These are phyloP conservation scores for Nyctibius grandis DNA, from an alignment of 2,797 vertebrate species.

Conservation along the genomic window DNA sequence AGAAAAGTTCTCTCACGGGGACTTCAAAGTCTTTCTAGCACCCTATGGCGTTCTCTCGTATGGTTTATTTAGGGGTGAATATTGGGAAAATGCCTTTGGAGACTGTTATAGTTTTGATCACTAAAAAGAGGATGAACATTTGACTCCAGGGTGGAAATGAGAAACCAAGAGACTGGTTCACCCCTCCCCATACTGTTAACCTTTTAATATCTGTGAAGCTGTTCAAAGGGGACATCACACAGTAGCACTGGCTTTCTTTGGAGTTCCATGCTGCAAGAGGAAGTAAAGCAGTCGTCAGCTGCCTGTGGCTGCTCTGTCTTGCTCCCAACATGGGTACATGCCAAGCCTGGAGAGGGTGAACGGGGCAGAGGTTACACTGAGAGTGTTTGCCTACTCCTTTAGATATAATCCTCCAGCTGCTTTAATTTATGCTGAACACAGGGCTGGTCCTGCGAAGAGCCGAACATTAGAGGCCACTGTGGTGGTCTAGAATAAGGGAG, in stretches of 20 bases:
- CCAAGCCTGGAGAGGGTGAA: background rate
- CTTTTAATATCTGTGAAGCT: background rate
- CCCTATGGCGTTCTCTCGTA: background rate
- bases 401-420: background rate
- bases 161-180: conserved; percentile 1
- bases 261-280: background rate
- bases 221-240: background rate
- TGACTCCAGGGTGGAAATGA: background rate
- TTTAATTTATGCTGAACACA: background rate
- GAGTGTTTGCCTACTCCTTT: background rate
- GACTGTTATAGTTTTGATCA: background rate
- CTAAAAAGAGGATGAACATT: background rate
- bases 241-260: background rate
- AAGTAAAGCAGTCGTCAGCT: background rate
- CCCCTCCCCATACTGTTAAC: background rate
- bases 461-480: background rate
- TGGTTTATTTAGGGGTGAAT: background rate
- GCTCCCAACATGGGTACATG: background rate
- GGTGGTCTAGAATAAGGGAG: conserved; percentile 24
- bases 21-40: conserved; percentile 1
- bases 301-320: background rate
- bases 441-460: background rate
- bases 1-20: background rate
- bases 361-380: background rate
- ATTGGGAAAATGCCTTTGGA: background rate